Evolutionary conservation across 2,113 vertebrate genomes (phyloP).

Genomic region (Haemorhous mexicanus): DNA sequence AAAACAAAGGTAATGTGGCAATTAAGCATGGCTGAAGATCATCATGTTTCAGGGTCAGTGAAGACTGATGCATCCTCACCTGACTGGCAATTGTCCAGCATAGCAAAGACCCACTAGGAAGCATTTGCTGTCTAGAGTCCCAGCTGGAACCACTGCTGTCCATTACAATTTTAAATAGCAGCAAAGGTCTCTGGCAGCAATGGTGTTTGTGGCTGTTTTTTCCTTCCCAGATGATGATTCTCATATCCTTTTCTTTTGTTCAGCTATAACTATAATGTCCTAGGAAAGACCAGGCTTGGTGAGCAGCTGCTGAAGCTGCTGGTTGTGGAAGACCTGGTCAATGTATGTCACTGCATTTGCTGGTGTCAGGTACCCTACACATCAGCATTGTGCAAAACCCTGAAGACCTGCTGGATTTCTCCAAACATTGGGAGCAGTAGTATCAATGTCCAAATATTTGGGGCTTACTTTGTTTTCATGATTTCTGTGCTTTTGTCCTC

Average conservation of each 20-base stretch:
- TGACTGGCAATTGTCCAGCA: not conserved
- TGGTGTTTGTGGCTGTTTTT: not conserved
- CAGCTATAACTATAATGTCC: not conserved
- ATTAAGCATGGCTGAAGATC: not conserved
- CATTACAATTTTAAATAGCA: not conserved
- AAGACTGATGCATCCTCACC: not conserved
- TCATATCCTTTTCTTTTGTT: not conserved
- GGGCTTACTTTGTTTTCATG: not conserved
- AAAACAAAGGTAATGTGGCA: not conserved
- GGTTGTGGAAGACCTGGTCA: not conserved
- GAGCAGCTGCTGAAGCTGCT: not conserved
- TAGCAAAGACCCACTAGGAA: not conserved
- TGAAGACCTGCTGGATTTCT: not conserved
- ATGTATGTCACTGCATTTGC: not conserved
- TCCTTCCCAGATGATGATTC: not conserved
- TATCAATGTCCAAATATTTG: not conserved
- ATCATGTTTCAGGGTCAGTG: not conserved
- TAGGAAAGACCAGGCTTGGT: not conserved
- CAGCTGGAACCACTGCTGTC: not conserved
- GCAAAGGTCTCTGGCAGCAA: not conserved
- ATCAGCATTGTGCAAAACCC: not conserved
- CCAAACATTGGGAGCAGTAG: not conserved
- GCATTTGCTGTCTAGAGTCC: accelerated
- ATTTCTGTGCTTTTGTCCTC: not conserved
- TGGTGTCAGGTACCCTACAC: not conserved